A percentile compares a stretch with the other conserved stretches of the same genome.
phyloP scores from a whole-genome alignment of 2,797 vertebrate species.

The Champsocephalus esox region DNA sequence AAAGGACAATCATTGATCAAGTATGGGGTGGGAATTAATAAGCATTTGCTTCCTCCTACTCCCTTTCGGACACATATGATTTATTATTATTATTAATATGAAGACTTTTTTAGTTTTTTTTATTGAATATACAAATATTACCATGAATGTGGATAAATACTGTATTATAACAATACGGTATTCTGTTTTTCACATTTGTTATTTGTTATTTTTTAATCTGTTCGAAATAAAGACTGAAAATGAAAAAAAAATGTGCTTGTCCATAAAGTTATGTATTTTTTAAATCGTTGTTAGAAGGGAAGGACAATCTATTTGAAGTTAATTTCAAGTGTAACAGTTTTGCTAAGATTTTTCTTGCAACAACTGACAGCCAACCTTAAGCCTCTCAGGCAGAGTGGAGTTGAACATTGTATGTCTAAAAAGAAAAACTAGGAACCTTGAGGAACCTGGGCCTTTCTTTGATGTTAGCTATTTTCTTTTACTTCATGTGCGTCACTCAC shows the following conservation, averaged over 20 bases:
- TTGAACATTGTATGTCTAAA: conserved; percentile 59
- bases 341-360: conserved; percentile 47
- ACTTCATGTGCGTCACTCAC: conserved; percentile 59
- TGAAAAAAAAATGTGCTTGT: background rate
- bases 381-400: conserved; percentile 53
- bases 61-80: too few species aligned
- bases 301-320: conserved; percentile 35
- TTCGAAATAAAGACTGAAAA: too few species aligned
- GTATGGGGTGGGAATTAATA: too few species aligned
- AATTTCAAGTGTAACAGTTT: conserved; percentile 51
- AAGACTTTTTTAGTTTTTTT: too few species aligned
- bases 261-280: background rate
- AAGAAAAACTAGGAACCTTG: conserved; percentile 67
- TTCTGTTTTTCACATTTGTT: too few species aligned
- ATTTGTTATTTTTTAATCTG: too few species aligned
- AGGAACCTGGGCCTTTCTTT: conserved; percentile 64
- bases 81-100: too few species aligned
- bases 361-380: conserved; percentile 51
- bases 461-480: conserved; percentile 67
- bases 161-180: too few species aligned
- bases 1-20: too few species aligned
- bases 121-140: too few species aligned
- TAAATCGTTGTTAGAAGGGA: background rate
- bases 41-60: too few species aligned
- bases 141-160: too few species aligned